These are phyloP conservation scores for Acanthosepion esculentum DNA, from an alignment of 2,888 invertebrate species.

Conservation along the genomic window DNA sequence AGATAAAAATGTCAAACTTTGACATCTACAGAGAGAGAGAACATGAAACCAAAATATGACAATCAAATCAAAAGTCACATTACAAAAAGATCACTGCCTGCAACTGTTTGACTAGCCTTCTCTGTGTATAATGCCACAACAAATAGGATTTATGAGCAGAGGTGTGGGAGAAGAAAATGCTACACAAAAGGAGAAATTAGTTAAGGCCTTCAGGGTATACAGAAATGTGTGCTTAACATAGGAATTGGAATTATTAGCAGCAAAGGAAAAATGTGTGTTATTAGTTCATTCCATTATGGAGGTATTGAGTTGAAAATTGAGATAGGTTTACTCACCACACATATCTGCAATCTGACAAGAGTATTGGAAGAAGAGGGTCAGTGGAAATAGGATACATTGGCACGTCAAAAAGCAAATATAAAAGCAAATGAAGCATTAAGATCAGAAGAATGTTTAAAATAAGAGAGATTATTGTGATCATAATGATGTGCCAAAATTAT, in stretches of 20 bases:
- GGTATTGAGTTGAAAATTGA: slow-evolving; percentile 22
- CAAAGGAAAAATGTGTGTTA: neutral
- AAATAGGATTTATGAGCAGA: neutral
- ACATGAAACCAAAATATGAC: neutral
- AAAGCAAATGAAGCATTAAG: slow-evolving; percentile 33
- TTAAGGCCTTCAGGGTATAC: neutral
- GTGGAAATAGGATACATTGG: slow-evolving; percentile 6
- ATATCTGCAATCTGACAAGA: slow-evolving; percentile 33
- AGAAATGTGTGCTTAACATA: slow-evolving; percentile 8
- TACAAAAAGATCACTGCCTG: neutral
- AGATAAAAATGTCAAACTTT: neutral
- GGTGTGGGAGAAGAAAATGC: neutral
- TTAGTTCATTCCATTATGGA: slow-evolving; percentile 33
- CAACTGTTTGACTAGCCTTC: neutral
- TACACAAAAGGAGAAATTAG: neutral
- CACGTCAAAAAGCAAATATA: neutral
- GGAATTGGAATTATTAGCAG: slow-evolving; percentile 21
- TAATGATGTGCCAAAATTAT: neutral
- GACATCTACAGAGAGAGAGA: neutral
- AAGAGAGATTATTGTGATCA: neutral
- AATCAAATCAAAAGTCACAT: neutral
- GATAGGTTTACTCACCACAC: neutral
- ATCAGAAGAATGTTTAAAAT: neutral
- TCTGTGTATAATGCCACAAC: slow-evolving; percentile 14
- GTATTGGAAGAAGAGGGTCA: slow-evolving; percentile 1